These are phyloP conservation scores for Brenthis ino DNA, from an alignment of 2,888 invertebrate genomes.

Conservation along the genomic window DNA sequence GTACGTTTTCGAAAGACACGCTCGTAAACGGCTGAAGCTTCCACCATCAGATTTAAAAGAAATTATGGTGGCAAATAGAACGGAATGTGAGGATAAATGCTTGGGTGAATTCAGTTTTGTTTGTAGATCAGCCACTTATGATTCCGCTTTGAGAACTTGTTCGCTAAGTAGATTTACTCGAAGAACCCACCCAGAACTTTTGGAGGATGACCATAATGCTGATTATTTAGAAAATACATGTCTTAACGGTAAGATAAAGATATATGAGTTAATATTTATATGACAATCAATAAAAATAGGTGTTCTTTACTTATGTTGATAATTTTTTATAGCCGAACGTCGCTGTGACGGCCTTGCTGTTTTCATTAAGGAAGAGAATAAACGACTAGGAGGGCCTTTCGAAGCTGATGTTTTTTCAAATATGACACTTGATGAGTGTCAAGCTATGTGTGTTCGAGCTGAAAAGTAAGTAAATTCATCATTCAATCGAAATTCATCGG, in stretches of 20 bases:
- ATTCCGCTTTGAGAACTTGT: conserved; percentile 89
- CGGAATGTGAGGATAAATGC: conserved; percentile 95
- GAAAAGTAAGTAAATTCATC: conserved; percentile 85
- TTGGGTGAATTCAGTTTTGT: conserved; percentile 94
- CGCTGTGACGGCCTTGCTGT: conserved; percentile 93
- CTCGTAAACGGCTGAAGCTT: conserved; percentile 91
- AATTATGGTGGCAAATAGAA: conserved; percentile 91
- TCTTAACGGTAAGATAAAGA: conserved; percentile 85
- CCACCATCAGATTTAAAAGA: conserved; percentile 92
- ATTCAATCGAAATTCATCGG: neutral
- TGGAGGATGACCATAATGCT: conserved; percentile 92
- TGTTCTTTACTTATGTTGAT: conserved; percentile 2
- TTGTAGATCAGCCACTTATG: conserved; percentile 93
- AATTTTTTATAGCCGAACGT: conserved; percentile 85
- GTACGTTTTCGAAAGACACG: conserved; percentile 94
- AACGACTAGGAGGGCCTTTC: conserved; percentile 92
- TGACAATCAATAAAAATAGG: neutral
- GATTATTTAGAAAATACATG: conserved; percentile 96
- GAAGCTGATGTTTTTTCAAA: conserved; percentile 94
- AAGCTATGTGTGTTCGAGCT: conserved; percentile 92
- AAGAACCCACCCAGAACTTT: conserved; percentile 91
- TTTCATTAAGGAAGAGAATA: conserved; percentile 95
- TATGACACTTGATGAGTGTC: conserved; percentile 93
- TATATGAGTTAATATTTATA: neutral
- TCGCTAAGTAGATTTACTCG: conserved; percentile 91